Evolutionary conservation across 2,113 vertebrate species (phyloP).

Genomic region (Anolis carolinensis): DNA sequence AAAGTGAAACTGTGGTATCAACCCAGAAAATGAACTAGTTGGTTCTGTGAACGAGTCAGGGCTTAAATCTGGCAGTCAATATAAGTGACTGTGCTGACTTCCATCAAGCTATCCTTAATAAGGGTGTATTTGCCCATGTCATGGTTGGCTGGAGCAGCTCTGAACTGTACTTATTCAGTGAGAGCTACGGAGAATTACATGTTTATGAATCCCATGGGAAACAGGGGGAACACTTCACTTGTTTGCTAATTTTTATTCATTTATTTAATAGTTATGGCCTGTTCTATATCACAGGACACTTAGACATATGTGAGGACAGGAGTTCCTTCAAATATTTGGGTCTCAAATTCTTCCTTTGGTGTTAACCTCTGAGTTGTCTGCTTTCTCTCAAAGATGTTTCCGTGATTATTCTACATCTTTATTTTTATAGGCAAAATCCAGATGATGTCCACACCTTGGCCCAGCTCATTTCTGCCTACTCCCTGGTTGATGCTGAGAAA

Average conservation of each 20-base stretch:
- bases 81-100: no score
- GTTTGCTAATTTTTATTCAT: not conserved
- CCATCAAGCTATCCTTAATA: no score
- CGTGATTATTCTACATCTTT: not conserved
- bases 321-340: no score
- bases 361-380: not conserved
- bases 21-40: no score
- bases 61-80: no score
- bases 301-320: no score
- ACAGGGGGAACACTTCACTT: not conserved
- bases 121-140: no score
- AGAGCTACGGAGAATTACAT: no score
- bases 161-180: not conserved
- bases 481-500: slow-evolving; percentile 93
- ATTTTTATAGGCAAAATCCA: slow-evolving; percentile 86
- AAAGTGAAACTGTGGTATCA: no score
- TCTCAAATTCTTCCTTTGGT: not conserved
- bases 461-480: slow-evolving; percentile 97
- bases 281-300: no score
- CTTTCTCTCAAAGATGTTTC: not conserved
- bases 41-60: no score
- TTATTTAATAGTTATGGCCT: no score
- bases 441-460: slow-evolving; percentile 94
- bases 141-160: not conserved
- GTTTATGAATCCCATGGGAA: not conserved